Base-by-base conservation (phyloP, 2,797 vertebrate species). In the Pipistrellus kuhlii region DNA sequence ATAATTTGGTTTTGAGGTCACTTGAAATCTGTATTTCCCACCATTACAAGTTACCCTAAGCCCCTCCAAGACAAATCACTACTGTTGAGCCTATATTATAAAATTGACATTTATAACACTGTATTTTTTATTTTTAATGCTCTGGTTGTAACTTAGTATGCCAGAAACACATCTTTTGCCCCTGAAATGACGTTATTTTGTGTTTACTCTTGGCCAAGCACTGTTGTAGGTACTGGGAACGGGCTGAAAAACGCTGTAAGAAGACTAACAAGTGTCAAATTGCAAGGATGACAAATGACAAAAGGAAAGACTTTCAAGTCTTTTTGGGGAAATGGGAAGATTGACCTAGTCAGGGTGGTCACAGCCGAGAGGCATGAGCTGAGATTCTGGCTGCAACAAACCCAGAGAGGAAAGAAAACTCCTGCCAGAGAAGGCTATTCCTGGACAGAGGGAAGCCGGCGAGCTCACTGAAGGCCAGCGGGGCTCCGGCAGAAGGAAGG, bases 1-100 rank as follows among this genome's bases (percentile, higher is more conserved):
- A 57, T 69, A 82, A 82, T 86, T 68, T 92, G n/a, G 55, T 73
- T 92, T 86, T 48, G 48, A 77, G 32, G 41, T 64, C 66, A 91
- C 23, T 84, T 57, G 38, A 59, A 93, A 66, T 13, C 44, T 89
- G 18, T 48, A 30, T 48, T 82, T 41, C 30, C 30, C 62, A 48
- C 44, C 46, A 76, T 27, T 57, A 55, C 9, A 88, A 81, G 30
- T 59, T 35, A 66, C 23, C 8, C 32, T n/a, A 71, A 71, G 8
- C 13, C 6, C n/a, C 18, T 11, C 20, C 14, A 77, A 96, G 95
- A 78, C 30, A 82, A 78, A 75, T 14, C 72, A 78, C 30, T 64
- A n/a, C 30, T 48, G 6, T 23, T 85, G 41, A 95, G 35, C 8
- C 27, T 57, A 3, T 35, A 71, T 44, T 38, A 41, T 32, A 48